A percentile compares a stretch with the other conserved stretches of the same genome.
Evolutionary conservation across 2,113 vertebrate genomes (phyloP).

Genomic region (Paracanthobrama guichenoti): DNA sequence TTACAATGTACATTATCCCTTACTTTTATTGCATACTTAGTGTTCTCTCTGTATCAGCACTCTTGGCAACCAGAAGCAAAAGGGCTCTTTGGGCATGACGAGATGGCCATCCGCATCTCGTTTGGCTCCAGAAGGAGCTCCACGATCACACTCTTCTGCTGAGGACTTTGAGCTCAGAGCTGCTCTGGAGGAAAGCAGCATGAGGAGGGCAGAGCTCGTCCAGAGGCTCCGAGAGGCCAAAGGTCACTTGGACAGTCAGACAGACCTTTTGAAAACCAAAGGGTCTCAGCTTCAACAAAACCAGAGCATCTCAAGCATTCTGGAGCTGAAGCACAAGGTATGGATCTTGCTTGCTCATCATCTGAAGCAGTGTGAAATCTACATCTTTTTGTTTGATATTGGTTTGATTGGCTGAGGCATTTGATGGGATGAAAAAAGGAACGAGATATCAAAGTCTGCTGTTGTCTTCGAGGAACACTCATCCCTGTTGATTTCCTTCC

Average conservation of each 20-base stretch:
- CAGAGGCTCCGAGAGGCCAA: constrained; percentile 59
- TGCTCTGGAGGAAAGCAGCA: constrained; percentile 57
- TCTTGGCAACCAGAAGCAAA: constrained; percentile 53
- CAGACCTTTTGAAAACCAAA: constrained; percentile 56
- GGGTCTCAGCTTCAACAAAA: constrained; percentile 62
- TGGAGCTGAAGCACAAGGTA: constrained; percentile 73
- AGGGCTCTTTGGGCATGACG: constrained; percentile 50
- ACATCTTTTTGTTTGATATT: background rate
- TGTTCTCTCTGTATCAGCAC: constrained; percentile 49
- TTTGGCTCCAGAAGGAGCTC: constrained; percentile 53
- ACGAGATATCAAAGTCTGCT: background rate
- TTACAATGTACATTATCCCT: too few relatives aligned
- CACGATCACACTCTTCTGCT: constrained; percentile 35
- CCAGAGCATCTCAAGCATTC: constrained; percentile 57
- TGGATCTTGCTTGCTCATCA: background rate
- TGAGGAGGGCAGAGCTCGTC: constrained; percentile 51
- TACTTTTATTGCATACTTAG: too few relatives aligned
- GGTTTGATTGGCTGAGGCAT: background rate
- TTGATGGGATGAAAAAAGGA: background rate
- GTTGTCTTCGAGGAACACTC: background rate
- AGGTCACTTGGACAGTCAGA: constrained; percentile 55
- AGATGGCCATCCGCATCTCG: constrained; percentile 70
- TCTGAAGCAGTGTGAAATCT: background rate
- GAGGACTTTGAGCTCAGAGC: constrained; percentile 54
- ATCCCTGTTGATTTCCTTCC: constrained; percentile 1